Conservation (phyloP, 2,888 invertebrate species). For the Danaus chrysippus region DNA sequence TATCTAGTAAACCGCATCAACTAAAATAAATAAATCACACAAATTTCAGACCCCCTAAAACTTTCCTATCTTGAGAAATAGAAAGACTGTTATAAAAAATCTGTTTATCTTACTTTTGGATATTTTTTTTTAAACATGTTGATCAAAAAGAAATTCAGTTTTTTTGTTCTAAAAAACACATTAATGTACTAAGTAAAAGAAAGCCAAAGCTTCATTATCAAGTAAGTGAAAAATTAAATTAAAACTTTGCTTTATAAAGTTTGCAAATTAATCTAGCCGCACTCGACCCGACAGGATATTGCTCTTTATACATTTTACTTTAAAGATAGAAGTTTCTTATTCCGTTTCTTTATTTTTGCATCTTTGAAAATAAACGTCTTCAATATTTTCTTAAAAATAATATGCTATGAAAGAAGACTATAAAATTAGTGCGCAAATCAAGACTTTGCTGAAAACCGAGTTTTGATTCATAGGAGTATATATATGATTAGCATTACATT, state of each 20-base stretch:
- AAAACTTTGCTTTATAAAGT: slow-evolving; percentile 27
- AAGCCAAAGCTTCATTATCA: slow-evolving; percentile 7
- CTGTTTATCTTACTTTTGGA: too few relatives aligned
- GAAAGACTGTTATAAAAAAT: too few relatives aligned
- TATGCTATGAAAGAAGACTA: background rate
- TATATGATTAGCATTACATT: too few relatives aligned
- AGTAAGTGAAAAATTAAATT: slow-evolving; percentile 22
- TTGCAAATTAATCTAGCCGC: slow-evolving; percentile 22
- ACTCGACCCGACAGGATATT: slow-evolving; percentile 19
- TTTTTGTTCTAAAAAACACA: background rate
- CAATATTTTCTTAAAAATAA: background rate
- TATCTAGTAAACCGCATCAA: too few relatives aligned
- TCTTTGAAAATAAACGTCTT: background rate
- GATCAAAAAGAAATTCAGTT: background rate
- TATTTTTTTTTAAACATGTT: too few relatives aligned
- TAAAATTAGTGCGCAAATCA: too few relatives aligned
- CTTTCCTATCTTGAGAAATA: too few relatives aligned
- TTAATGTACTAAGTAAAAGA: background rate
- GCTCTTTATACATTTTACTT: slow-evolving; percentile 19
- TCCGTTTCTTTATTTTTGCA: background rate
- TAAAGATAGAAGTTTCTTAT: slow-evolving; percentile 3
- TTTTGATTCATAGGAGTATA: too few relatives aligned
- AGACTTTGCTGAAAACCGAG: too few relatives aligned
- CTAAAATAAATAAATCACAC: too few relatives aligned
- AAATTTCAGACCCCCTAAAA: too few relatives aligned